These are phyloP conservation scores for Pteropus alecto DNA, from an alignment of 2,113 vertebrate species.

Conservation along the genomic window DNA sequence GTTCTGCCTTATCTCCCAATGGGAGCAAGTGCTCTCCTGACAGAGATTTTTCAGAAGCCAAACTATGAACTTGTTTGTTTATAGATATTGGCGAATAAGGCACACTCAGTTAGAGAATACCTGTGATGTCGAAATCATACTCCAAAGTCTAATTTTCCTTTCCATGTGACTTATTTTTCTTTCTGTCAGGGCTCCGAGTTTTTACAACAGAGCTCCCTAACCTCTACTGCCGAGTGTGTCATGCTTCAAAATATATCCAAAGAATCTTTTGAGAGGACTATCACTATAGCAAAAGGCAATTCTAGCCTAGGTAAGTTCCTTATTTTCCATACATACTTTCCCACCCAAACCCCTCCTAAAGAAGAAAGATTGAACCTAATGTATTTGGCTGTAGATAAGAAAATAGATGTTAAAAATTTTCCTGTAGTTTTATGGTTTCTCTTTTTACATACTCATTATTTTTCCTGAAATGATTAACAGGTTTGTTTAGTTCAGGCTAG, in stretches of 20 bases:
- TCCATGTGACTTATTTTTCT: slow-evolving; percentile 41
- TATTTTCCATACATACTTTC: not conserved
- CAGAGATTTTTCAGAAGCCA: slow-evolving; percentile 10
- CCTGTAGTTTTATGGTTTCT: not conserved
- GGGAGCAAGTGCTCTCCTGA: not conserved
- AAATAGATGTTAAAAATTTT: slow-evolving; percentile 5
- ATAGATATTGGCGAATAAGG: slow-evolving; percentile 12
- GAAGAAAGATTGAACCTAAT: not conserved
- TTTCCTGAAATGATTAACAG: slow-evolving; percentile 46
- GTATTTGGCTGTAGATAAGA: not conserved
- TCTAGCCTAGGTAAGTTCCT: slow-evolving; percentile 92
- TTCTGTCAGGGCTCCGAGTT: slow-evolving; percentile 82
- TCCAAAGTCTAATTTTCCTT: slow-evolving; percentile 65
- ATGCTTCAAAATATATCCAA: slow-evolving; percentile 65
- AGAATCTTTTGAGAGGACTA: slow-evolving; percentile 90
- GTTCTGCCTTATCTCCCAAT: not conserved
- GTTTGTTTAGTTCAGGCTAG: slow-evolving; percentile 45
- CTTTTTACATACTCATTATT: not conserved
- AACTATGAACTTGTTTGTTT: slow-evolving; percentile 37
- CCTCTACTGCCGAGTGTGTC: slow-evolving; percentile 61
- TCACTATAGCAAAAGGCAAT: slow-evolving; percentile 96
- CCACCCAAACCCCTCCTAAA: not conserved
- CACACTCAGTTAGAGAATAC: not conserved
- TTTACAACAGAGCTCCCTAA: slow-evolving; percentile 75
- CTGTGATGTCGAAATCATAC: slow-evolving; percentile 17